Evolutionary conservation across 2,797 vertebrate genomes (phyloP).

Genomic region (Avahi laniger): DNA sequence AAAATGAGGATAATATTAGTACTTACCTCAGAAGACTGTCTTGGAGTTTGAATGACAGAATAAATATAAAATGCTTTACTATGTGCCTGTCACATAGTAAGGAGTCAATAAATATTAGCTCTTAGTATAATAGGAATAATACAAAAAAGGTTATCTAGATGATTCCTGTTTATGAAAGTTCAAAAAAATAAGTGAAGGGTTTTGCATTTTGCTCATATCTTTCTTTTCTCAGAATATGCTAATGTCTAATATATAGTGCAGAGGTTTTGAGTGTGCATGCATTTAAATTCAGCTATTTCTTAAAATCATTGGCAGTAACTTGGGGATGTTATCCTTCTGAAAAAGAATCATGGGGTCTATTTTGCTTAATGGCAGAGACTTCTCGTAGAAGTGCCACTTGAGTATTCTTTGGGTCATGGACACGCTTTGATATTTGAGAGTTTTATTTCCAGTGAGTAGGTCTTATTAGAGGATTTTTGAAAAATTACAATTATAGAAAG

Average conservation of each 20-base stretch:
- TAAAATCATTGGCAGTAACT: not conserved
- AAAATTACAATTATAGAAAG: slow-evolving; percentile 9
- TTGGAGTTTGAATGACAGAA: not conserved
- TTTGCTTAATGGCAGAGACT: not conserved
- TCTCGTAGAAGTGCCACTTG: not conserved
- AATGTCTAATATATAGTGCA: not conserved
- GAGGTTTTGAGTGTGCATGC: not conserved
- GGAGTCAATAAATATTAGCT: not conserved
- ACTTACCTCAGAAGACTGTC: not conserved
- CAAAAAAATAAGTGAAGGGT: not conserved
- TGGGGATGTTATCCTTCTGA: not conserved
- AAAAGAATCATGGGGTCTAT: not conserved
- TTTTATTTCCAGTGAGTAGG: not conserved
- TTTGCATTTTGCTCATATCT: not conserved
- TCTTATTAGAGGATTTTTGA: slow-evolving; percentile 4
- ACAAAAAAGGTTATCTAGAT: not conserved
- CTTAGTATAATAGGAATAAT: not conserved
- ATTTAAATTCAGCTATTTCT: slow-evolving; percentile 18
- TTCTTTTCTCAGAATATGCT: not conserved
- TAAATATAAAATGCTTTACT: not conserved
- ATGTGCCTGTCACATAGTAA: not conserved
- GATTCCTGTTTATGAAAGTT: not conserved
- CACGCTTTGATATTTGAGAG: not conserved
- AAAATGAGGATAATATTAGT: not conserved
- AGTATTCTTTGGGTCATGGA: not conserved